Conservation (phyloP, 1,140 invertebrate species). For the Tetramorium alpestre region DNA sequence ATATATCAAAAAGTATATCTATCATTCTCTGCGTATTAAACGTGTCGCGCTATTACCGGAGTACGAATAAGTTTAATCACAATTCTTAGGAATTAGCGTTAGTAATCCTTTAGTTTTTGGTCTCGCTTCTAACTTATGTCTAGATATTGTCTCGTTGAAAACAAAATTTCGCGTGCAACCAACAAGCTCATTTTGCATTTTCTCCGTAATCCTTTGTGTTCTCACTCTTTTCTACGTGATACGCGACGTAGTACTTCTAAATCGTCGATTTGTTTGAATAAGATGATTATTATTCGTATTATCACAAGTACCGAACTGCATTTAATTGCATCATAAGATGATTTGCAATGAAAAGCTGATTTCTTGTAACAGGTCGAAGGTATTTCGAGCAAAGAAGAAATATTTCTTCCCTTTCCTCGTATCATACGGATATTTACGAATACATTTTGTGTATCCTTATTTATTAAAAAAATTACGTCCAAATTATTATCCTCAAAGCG, state of each 20-base stretch:
- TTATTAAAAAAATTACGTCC: conserved; percentile 11
- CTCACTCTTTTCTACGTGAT: conserved; percentile 18
- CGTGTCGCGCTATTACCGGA: conserved; percentile 50
- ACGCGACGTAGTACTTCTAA: conserved; percentile 7
- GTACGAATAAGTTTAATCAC: conserved; percentile 74
- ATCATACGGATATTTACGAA: not conserved
- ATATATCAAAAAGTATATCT: conserved; percentile 69
- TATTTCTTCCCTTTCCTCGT: not conserved
- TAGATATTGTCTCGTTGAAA: conserved; percentile 84
- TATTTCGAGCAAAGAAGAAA: conserved; percentile 13
- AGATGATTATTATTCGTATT: conserved; percentile 48
- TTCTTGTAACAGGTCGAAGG: not conserved
- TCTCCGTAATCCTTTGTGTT: conserved; percentile 45
- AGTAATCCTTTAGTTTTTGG: conserved; percentile 82
- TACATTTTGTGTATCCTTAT: not conserved
- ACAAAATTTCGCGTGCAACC: conserved; percentile 71
- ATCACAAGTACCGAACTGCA: conserved; percentile 44
- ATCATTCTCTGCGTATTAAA: conserved; percentile 56
- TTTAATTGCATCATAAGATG: conserved; percentile 45
- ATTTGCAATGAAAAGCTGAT: conserved; percentile 37
- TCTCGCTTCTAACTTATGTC: conserved; percentile 81
- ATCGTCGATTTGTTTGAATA: conserved; percentile 34
- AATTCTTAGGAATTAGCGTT: conserved; percentile 72
- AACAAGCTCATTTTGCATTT: conserved; percentile 53
- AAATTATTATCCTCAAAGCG: conserved; percentile 32